Evolutionary conservation across 2,797 vertebrate genomes (phyloP).

Genomic region (Sphaeramia orbicularis): DNA sequence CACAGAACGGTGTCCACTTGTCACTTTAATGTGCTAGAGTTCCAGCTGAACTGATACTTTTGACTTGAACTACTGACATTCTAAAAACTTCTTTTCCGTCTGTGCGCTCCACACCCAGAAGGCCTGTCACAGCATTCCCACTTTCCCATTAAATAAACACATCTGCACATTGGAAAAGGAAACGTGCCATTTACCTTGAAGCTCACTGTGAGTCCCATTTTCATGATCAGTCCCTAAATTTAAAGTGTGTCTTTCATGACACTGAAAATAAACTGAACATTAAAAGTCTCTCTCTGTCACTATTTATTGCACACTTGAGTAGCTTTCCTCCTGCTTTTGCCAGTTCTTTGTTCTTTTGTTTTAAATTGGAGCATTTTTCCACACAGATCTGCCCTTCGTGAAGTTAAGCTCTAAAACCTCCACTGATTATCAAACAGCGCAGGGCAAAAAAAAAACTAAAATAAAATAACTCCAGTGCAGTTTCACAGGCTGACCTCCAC

Average conservation of each 20-base stretch:
- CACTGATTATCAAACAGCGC: constrained; percentile 50
- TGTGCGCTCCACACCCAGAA: not conserved
- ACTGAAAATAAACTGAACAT: constrained; percentile 26
- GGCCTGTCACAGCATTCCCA: not conserved
- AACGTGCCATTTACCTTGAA: constrained; percentile 28
- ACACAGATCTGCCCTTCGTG: constrained; percentile 50
- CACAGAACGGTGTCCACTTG: no score
- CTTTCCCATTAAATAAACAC: constrained; percentile 12
- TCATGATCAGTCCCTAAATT: constrained; percentile 22
- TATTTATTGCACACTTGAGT: constrained; percentile 24
- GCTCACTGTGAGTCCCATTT: constrained; percentile 15
- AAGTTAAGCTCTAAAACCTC: constrained; percentile 49
- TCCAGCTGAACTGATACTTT: no score
- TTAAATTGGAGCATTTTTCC: constrained; percentile 53
- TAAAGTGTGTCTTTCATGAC: constrained; percentile 2
- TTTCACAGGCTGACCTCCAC: constrained; percentile 34
- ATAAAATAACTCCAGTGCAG: not conserved
- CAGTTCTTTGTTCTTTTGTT: constrained; percentile 37
- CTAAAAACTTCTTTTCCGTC: not conserved
- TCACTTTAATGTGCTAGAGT: no score
- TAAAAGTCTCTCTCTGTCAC: constrained; percentile 19
- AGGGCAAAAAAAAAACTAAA: no score
- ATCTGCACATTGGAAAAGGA: constrained; percentile 22
- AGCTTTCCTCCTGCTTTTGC: constrained; percentile 24
- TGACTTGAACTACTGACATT: no score